A percentile compares a stretch with the other conserved stretches of the same genome.
Evolutionary conservation across 1,140 invertebrate genomes (phyloP).

Genomic region (Antheraea pernyi): DNA sequence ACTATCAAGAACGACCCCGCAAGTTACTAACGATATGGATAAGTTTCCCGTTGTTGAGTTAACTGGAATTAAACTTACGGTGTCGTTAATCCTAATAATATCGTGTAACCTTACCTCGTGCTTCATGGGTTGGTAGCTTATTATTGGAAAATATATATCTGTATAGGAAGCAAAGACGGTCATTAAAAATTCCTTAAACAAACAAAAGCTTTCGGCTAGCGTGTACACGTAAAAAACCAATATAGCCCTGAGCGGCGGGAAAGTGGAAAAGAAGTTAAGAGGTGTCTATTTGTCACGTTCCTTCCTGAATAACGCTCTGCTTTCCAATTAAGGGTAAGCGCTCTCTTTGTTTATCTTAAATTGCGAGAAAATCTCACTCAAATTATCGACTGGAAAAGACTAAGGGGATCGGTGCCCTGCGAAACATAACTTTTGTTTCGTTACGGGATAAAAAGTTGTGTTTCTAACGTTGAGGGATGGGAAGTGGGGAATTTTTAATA

Average conservation of each 20-base stretch:
- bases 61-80: slow-evolving; percentile 10
- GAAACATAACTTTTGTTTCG: slow-evolving; percentile 73
- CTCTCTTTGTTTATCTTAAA: slow-evolving; percentile 79
- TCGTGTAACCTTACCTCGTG: slow-evolving; percentile 7
- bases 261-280: slow-evolving; percentile 78
- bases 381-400: slow-evolving; percentile 74
- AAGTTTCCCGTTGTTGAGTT: slow-evolving; percentile 11
- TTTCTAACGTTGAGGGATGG: slow-evolving; percentile 61
- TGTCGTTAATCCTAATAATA: slow-evolving; percentile 14
- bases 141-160: not conserved
- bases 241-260: slow-evolving; percentile 62
- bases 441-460: slow-evolving; percentile 69
- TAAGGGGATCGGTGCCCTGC: slow-evolving; percentile 59
- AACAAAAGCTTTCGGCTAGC: slow-evolving; percentile 59
- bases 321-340: slow-evolving; percentile 79
- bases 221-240: slow-evolving; percentile 65
- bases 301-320: slow-evolving; percentile 75
- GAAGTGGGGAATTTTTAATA: slow-evolving; percentile 78
- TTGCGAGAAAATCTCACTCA: slow-evolving; percentile 79
- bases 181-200: slow-evolving; percentile 70
- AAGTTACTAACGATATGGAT: slow-evolving; percentile 13
- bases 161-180: slow-evolving; percentile 17
- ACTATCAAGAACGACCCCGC: slow-evolving; percentile 5
- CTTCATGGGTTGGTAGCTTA: not conserved
- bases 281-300: slow-evolving; percentile 79